Percentiles rank a stretch among this genome's conserved stretches.
phyloP scores from a whole-genome alignment of 2,888 invertebrate genomes.

The Galerucella calmariensis region DNA sequence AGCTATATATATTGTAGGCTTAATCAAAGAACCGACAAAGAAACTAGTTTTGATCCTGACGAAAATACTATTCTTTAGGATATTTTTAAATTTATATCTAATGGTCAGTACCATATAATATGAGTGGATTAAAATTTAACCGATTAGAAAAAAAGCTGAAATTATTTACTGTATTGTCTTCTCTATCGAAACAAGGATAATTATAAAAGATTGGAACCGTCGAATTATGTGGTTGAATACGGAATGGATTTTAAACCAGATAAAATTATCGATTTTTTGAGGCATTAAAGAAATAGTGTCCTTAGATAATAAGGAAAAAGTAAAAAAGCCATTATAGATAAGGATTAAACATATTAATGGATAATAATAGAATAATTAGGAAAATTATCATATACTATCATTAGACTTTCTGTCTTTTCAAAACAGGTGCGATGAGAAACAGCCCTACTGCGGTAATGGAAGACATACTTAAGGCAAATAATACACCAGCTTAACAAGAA shows the following conservation, averaged over 20 bases:
- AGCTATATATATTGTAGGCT: constrained; percentile 57
- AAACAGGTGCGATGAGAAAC: too few relatives aligned
- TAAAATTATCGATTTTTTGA: not conserved
- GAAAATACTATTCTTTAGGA: constrained; percentile 29
- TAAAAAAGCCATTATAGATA: too few relatives aligned
- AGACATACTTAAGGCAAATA: too few relatives aligned
- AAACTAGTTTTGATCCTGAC: constrained; percentile 55
- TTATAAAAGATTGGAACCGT: constrained; percentile 39
- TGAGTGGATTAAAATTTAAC: constrained; percentile 48
- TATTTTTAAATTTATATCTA: constrained; percentile 34
- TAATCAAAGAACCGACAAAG: constrained; percentile 58
- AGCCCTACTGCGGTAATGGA: too few relatives aligned
- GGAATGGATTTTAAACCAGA: constrained; percentile 2
- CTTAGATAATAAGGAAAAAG: not conserved
- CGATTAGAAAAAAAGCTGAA: constrained; percentile 39
- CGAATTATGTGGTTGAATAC: constrained; percentile 27
- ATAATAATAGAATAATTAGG: too few relatives aligned
- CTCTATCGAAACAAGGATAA: constrained; percentile 37
- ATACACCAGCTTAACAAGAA: too few relatives aligned
- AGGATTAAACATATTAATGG: too few relatives aligned
- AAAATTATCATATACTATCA: too few relatives aligned
- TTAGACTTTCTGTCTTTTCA: too few relatives aligned
- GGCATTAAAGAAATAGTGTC: not conserved
- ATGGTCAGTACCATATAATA: constrained; percentile 29
- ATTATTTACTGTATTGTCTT: constrained; percentile 45